Percentiles rank a stretch among this genome's conserved stretches.
Conservation (phyloP, 2,113 vertebrate genomes). For the Thunnus thynnus region DNA sequence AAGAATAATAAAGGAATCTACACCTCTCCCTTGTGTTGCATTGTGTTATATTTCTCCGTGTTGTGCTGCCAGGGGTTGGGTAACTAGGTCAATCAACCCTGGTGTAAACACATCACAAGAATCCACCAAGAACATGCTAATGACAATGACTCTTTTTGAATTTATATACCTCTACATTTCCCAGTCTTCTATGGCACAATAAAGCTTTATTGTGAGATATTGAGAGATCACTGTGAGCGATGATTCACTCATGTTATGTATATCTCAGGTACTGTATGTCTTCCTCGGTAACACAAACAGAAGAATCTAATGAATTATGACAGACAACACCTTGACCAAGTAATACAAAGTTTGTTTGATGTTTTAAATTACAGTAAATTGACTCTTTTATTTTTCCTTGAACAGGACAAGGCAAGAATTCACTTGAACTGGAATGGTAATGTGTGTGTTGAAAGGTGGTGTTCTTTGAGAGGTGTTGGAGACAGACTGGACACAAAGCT, state of each 20-base stretch:
- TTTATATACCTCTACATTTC: constrained; percentile 26
- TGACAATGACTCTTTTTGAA: constrained; percentile 72
- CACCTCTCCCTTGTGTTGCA: constrained; percentile 76
- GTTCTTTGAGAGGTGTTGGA: not conserved
- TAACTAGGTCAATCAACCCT: constrained; percentile 82
- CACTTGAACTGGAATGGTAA: not conserved
- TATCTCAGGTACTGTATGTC: not conserved
- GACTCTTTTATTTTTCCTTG: not conserved
- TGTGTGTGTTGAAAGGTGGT: not conserved
- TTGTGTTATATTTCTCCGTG: constrained; percentile 71
- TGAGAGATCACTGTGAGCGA: constrained; percentile 12
- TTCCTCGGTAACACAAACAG: not conserved
- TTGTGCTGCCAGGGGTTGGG: constrained; percentile 70
- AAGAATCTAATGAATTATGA: not conserved
- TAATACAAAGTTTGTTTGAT: not conserved
- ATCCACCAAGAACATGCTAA: constrained; percentile 73
- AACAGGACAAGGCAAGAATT: not conserved
- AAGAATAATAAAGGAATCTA: constrained; percentile 73
- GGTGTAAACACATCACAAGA: constrained; percentile 75
- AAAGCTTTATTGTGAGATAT: constrained; percentile 19
- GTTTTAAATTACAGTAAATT: not conserved
- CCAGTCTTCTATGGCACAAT: constrained; percentile 15
- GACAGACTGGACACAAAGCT: not conserved
- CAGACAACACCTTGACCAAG: not conserved
- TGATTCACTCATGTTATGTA: not conserved